Evolutionary conservation across 1,140 invertebrate genomes (phyloP), one percentile per base, ranked within the genome.

Genomic region (Papilio dardanus): DNA sequence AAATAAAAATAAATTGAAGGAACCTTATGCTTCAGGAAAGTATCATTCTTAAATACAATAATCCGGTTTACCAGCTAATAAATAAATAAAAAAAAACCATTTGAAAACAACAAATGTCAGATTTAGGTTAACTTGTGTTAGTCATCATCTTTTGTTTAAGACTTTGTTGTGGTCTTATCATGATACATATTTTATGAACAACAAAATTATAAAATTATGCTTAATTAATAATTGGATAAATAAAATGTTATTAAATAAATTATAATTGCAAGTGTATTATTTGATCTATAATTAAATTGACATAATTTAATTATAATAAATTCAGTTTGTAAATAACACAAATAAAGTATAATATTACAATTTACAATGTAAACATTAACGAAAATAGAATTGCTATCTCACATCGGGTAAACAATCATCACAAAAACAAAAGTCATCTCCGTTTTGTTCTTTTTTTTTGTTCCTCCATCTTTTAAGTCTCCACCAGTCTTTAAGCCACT

Each of bases 401-500:
- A 95, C 94, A 93, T 95, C 93, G 74, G 87, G 94, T 83, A 96
- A 94, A 88, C 96, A 96, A 75, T 96, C 95, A 93, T 96, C 96
- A 94, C 96, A 96, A 92, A 94, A 96, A 92, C 96, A 96, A 84
- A 95, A 94, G 78, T 95, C 95, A 87, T 95, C 94, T 87, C 94
- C 94, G 86, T 89, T 93, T 75, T 91, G 86, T 35, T 93, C 93
- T 75, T 94, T 93, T 78, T 94, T 94, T 80, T 94, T 95, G 83
- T 94, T 95, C 73, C 95, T 94, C 92, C 95, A 95, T 85, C 95
- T 95, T 89, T 96, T 96, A 42, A 96, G 93, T 76, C 96, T 94
- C 96, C 96, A 96, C 96, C 96, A 96, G 89, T 96, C 96, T 90
- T 96, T 96, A 83, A 96, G 94, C 96, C 96, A 96, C 77, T 95